Percentiles rank a stretch among this genome's conserved stretches.
Evolutionary conservation across 1,140 invertebrate genomes (phyloP).

Genomic region (Scaptomyza graminum): DNA sequence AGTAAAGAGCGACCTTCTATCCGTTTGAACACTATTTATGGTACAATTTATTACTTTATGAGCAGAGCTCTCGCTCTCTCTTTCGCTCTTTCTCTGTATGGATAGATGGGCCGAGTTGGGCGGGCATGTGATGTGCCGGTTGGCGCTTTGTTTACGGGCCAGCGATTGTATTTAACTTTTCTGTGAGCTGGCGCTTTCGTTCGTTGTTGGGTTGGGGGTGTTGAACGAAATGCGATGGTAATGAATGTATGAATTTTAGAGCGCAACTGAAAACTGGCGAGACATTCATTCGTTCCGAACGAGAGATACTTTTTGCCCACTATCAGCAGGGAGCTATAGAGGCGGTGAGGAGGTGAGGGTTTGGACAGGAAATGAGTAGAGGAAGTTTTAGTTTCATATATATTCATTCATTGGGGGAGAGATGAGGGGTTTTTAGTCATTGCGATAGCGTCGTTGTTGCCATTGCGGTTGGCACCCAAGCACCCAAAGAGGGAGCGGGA

Average conservation of each 20-base stretch:
- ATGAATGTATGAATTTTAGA: conserved; percentile 83
- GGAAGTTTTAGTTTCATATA: conserved; percentile 81
- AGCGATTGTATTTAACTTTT: conserved; percentile 79
- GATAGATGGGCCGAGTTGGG: background rate
- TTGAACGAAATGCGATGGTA: conserved; percentile 75
- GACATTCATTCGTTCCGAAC: conserved; percentile 60
- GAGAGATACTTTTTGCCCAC: conserved; percentile 71
- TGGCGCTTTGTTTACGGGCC: conserved; percentile 69
- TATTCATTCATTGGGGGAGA: conserved; percentile 34
- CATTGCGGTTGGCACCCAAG: conserved; percentile 57
- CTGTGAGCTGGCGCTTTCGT: background rate
- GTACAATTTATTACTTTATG: conserved; percentile 83
- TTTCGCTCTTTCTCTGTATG: background rate
- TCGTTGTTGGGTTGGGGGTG: conserved; percentile 39
- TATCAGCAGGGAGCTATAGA: conserved; percentile 34
- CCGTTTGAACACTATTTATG: conserved; percentile 73
- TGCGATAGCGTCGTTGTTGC: conserved; percentile 61
- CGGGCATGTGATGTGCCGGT: background rate
- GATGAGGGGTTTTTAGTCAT: conserved; percentile 27
- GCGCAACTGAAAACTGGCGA: conserved; percentile 79
- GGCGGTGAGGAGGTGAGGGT: background rate
- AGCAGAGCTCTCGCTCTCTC: conserved; percentile 48
- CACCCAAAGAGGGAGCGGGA: background rate
- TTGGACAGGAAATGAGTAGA: conserved; percentile 76
- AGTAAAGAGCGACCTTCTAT: conserved; percentile 21